Evolutionary conservation across 2,113 vertebrate species (phyloP), one percentile per base, ranked within the genome.

Genomic region (Hemiscyllium ocellatum): DNA sequence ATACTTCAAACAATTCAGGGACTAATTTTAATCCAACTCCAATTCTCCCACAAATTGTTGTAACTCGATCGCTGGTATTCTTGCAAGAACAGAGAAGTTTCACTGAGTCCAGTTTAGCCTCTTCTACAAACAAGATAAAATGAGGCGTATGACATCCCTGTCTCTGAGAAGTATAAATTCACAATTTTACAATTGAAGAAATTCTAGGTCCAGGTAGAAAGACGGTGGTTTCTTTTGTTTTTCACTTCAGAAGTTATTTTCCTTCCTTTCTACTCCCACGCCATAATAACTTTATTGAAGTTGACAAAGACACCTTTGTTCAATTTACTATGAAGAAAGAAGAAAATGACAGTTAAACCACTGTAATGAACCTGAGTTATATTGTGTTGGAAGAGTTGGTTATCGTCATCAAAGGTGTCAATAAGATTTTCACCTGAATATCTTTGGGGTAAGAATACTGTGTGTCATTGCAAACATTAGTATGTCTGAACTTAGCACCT

Each of bases 301-400:
- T 96, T 96, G 5, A 95, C 19, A 96, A 96, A 97, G 69, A 72
- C 76, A 87, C 65, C 95, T 91, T 96, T 96, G n/a, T 96, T 96
- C 42, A 68, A 3, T 94, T 97, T 96, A 13, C 91, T 96, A 96
- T 72, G 76, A 94, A 17, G 15, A 94, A 96, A 78, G 26, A 70
- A 80, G 95, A 93, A 15, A 26, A 15, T 78, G 20, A 50, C 52
- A 87, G 0, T 33, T 6, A 0, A 22, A 0, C 95, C 89, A 68
- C 22, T 0, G 26, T 19, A 56, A 19, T 91, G 33, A 91, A 26
- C 33, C 8, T 37, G 13, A 2, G 19, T n/a, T 90, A 90, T 26
- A 52, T 90, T 90, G 66, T 33, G 20, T 66, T 68, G 6, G 61
- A 42, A 66, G 3, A 22, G 61, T 93, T 87, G 17, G 17, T 20